Conservation (phyloP, 1,140 invertebrate species). For the Mylabris phalerata region DNA sequence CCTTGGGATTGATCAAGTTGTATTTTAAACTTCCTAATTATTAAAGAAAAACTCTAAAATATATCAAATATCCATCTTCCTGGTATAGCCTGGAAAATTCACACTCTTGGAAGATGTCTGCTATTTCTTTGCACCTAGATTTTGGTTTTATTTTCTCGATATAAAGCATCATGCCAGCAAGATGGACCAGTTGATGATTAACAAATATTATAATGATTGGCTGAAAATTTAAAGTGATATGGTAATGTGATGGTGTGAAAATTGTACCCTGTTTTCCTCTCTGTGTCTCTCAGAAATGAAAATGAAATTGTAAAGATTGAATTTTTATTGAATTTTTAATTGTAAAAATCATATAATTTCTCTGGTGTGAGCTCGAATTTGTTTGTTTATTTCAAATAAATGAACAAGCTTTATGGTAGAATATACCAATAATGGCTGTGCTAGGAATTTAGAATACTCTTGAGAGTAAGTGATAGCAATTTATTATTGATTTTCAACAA, state of each 20-base stretch:
- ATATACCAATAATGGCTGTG: slow-evolving; percentile 16
- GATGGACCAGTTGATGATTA: slow-evolving; percentile 5
- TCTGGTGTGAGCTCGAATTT: too few species aligned
- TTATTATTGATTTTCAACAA: neutral
- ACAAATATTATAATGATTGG: too few species aligned
- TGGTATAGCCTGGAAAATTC: slow-evolving; percentile 7
- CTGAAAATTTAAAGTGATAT: slow-evolving; percentile 3
- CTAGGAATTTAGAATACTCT: slow-evolving; percentile 17
- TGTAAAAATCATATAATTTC: too few species aligned
- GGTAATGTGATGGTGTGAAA: slow-evolving; percentile 10
- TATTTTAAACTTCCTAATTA: too few species aligned
- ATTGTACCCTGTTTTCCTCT: too few species aligned
- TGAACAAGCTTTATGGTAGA: slow-evolving; percentile 13
- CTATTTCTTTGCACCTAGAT: slow-evolving; percentile 11
- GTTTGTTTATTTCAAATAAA: too few species aligned
- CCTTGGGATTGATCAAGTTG: too few species aligned
- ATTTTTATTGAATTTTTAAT: too few species aligned
- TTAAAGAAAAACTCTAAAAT: too few species aligned
- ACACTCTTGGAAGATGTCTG: slow-evolving; percentile 1
- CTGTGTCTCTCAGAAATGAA: too few species aligned
- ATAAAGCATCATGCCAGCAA: slow-evolving; percentile 8
- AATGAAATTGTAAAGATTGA: too few species aligned
- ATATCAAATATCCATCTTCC: slow-evolving; percentile 7
- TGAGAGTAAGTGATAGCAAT: slow-evolving; percentile 11
- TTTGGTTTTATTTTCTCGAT: neutral